Evolutionary conservation across 1,140 invertebrate genomes (phyloP).

Genomic region (Ceratitis capitata): DNA sequence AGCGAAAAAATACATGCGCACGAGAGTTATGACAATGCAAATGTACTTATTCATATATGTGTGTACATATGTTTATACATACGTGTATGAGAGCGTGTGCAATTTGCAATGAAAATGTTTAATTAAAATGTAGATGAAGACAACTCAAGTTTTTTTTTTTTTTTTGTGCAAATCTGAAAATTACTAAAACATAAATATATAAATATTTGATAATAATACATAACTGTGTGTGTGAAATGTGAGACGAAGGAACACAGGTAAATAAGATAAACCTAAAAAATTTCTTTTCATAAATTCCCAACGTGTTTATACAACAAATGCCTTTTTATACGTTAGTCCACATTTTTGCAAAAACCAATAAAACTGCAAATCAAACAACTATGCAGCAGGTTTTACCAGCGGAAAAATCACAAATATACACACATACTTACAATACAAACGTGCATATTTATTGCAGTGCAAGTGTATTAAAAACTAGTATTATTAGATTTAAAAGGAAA

Average conservation of each 20-base stretch:
- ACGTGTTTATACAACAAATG: background rate
- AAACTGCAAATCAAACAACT: background rate
- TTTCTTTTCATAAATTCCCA: background rate
- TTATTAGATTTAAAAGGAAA: conserved; percentile 16
- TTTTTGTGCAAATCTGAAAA: background rate
- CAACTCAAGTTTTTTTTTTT: background rate
- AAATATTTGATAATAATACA: background rate
- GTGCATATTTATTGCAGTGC: background rate
- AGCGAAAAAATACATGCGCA: background rate
- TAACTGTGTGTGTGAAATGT: background rate
- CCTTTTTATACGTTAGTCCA: background rate
- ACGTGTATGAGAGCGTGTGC: background rate
- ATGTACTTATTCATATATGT: background rate
- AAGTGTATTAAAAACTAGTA: background rate
- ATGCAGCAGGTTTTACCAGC: background rate
- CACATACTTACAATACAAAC: too few relatives aligned
- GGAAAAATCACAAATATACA: background rate
- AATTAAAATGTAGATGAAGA: background rate
- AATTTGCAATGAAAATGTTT: background rate
- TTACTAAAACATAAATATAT: background rate
- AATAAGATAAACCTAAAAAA: background rate
- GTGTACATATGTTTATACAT: background rate
- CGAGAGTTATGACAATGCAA: too few relatives aligned
- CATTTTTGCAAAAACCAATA: background rate
- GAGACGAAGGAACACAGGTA: background rate